Base-by-base conservation (phyloP, 2,113 vertebrate genomes). In the Ophiodon elongatus region DNA sequence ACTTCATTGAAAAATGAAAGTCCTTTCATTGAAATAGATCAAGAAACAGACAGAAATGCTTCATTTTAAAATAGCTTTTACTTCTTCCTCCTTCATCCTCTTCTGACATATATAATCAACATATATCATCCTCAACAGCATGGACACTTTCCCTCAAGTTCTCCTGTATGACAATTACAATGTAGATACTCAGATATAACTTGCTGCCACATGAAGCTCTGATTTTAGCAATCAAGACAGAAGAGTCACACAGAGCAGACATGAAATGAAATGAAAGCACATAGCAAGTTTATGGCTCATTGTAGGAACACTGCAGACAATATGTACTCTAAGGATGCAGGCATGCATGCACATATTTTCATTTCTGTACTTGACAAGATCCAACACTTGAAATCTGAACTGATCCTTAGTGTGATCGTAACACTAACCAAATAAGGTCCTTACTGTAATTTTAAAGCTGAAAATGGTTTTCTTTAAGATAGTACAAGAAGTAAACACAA, bases 161-260 rank as follows among this genome's bases (percentile, higher is more conserved):
- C 10, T 60, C 52, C 8, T 19, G 39, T 9, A 39, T 3, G 33
- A 43, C 23, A 64, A 17, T 71, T 50, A 8, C 5, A 41, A 35
- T 37, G 19, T 4, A 50, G 29, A 70, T 33, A 17, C 8, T 76
- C 35, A 70, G 66, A 60, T 76, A 62, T 47, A 72, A 78, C 85
- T 39, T 64, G 47, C 8, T 71, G 1, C 0, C 10, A 75, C 37
- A 8, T 47, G 75, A 37, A 76, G 39, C 63, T 57, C n/a, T 77
- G 83, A 81, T 85, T 81, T 70, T 67, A 81, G 25, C n/a, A 57
- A 23, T n/a, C 8, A 45, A 37, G 35, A n/a, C n/a, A n/a, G n/a
- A n/a, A 39, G 14, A 37, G 31, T 52, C 59, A 50, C 29, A 50
- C 43, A 1, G 14, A 17, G 13, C 29, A 78, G 23, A 60, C 8